phyloP scores from a whole-genome alignment of 2,888 invertebrate genomes.

The Meteorus cinctellus region DNA sequence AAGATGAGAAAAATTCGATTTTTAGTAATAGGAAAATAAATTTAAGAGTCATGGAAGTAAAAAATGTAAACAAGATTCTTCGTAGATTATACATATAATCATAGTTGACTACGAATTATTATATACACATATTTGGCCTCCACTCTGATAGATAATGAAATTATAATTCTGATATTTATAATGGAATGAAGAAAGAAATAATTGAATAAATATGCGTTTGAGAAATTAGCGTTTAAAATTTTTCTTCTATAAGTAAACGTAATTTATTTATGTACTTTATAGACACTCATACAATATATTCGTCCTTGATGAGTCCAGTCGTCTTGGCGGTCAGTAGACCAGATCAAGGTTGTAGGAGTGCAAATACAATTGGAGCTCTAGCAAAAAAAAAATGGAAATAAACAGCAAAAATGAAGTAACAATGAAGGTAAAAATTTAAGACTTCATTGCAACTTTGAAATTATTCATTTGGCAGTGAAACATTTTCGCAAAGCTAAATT shows the following conservation, averaged over 20 bases:
- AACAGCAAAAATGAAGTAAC: no score
- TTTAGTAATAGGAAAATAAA: not conserved
- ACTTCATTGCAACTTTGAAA: no score
- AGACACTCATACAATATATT: not conserved
- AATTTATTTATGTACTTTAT: no score
- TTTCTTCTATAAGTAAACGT: not conserved
- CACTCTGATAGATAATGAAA: not conserved
- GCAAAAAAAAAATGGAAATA: not conserved
- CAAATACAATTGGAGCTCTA: not conserved
- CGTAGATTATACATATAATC: not conserved
- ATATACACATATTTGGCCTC: not conserved
- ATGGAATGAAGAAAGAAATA: not conserved
- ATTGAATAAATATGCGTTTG: not conserved
- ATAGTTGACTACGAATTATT: not conserved
- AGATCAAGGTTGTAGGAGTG: not conserved
- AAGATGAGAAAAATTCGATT: not conserved
- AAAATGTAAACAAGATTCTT: not conserved
- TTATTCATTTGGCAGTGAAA: no score
- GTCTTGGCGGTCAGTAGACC: not conserved
- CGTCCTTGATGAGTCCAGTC: conserved; percentile 1
- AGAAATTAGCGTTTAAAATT: not conserved
- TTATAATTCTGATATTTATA: not conserved
- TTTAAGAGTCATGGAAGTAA: not conserved
- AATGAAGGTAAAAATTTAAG: no score
- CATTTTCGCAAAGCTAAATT: no score